Conservation (phyloP, 1,140 invertebrate genomes). For the Trypoxylus dichotomus region DNA sequence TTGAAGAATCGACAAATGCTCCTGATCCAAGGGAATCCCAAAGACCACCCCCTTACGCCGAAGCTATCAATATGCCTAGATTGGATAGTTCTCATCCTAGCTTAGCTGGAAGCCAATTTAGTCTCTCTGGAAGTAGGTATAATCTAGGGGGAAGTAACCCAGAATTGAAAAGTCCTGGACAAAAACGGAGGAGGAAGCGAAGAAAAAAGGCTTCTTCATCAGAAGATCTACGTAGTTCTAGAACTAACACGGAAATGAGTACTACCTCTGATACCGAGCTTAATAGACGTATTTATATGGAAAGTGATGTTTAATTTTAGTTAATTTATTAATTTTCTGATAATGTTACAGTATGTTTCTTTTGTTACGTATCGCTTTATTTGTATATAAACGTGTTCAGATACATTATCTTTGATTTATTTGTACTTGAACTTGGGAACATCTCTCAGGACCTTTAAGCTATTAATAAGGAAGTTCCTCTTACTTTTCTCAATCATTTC, state of each 20-base stretch:
- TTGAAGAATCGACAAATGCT: constrained; percentile 57
- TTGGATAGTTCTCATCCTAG: constrained; percentile 61
- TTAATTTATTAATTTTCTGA: constrained; percentile 25
- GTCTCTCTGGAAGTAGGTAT: constrained; percentile 35
- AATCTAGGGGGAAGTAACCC: constrained; percentile 46
- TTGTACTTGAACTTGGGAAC: neutral
- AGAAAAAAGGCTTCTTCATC: constrained; percentile 43
- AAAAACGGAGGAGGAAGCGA: constrained; percentile 46
- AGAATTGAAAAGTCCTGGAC: constrained; percentile 54
- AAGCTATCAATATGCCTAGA: constrained; percentile 71
- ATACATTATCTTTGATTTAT: neutral
- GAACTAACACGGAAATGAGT: constrained; percentile 25
- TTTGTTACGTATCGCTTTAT: neutral
- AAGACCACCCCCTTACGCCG: constrained; percentile 70
- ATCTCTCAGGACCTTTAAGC: no score
- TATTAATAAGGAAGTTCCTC: no score
- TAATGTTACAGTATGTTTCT: neutral
- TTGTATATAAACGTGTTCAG: neutral
- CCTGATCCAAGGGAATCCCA: constrained; percentile 66
- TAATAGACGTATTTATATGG: constrained; percentile 3
- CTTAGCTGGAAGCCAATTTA: constrained; percentile 56
- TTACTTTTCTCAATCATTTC: no score
- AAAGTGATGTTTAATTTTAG: constrained; percentile 22
- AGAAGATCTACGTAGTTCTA: neutral
- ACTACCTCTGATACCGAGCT: constrained; percentile 9